These are phyloP conservation scores for Bungarus multicinctus DNA, from an alignment of 2,113 vertebrate species.

Conservation along the genomic window DNA sequence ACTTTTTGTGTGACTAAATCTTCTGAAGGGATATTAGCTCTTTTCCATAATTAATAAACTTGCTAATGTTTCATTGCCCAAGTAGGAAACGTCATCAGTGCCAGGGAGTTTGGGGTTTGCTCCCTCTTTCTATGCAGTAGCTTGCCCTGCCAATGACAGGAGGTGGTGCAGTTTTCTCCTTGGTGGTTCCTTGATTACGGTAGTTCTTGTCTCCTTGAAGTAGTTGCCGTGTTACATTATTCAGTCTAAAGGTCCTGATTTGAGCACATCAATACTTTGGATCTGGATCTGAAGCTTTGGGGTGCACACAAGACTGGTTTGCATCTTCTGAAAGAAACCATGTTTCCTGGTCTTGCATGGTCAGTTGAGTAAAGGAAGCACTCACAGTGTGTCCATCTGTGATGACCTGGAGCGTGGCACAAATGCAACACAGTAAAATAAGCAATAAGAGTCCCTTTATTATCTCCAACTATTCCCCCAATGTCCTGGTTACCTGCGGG, in stretches of 20 bases:
- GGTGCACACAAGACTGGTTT: neutral
- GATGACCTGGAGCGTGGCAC: too few relatives aligned
- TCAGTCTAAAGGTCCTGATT: neutral
- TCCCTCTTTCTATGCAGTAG: neutral
- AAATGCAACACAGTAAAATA: too few relatives aligned
- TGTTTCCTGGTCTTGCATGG: neutral
- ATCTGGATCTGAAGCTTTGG: neutral
- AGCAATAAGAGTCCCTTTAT: too few relatives aligned
- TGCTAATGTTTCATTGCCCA: neutral
- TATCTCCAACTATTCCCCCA: too few relatives aligned
- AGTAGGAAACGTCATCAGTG: neutral
- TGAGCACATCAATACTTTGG: neutral
- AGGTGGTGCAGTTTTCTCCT: neutral
- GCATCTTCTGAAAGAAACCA: neutral
- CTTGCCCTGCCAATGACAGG: neutral
- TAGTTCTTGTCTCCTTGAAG: neutral
- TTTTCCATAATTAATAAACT: too few relatives aligned
- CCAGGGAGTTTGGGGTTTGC: neutral
- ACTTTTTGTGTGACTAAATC: too few relatives aligned
- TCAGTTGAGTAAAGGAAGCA: too few relatives aligned
- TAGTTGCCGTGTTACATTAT: neutral
- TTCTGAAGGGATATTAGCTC: too few relatives aligned
- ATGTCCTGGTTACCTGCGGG: too few relatives aligned
- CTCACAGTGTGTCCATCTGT: neutral
- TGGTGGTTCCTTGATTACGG: neutral